Base-by-base conservation (phyloP, 2,888 invertebrate species). In the Trachelus iudaicus region DNA sequence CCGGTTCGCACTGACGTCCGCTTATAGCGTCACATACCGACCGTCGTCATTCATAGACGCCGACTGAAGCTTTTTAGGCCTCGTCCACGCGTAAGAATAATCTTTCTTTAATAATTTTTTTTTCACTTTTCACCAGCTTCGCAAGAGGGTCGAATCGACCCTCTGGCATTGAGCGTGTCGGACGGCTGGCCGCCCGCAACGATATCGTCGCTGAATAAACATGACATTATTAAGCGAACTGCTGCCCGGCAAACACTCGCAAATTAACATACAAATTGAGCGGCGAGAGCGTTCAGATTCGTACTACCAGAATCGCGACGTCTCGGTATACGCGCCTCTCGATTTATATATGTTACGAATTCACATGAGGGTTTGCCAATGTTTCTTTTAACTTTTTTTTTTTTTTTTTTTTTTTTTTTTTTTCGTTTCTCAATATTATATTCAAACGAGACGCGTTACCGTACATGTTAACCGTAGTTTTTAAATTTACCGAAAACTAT, bases 201-300 rank as follows among this genome's bases (percentile, higher is more conserved):
- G 88, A 90, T 90, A 90, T 90, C 88, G 90, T 90, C 90, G 88
- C 90, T 91, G 91, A 91, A 91, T 91, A 91, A 91, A 90, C 91
- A 91, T 91, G 90, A 90, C 90, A 91, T 91, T 90, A 91, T 91
- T 90, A 91, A 91, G 90, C 90, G 90, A 86, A 89, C 90, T 89
- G 88, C 88, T 88, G 90, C 85, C 88, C 89, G 87, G 87, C 89
- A 89, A 91, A 90, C 90, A 88, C 88, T 89, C 87, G 87, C 87
- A 87, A 90, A 91, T 91, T 91, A 91, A 90, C 91, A 91, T 91
- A 91, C 90, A 91, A 91, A 91, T 91, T 91, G 91, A 91, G 90
- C 89, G 87, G 85, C 88, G 88, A 87, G 84, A 84, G 85, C 82
- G 80, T 81, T 83, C 82, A 80, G 82, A 82, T 80, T 81, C 80